Conservation (phyloP, 2,113 vertebrate genomes). For the Balaenoptera acutorostrata region DNA sequence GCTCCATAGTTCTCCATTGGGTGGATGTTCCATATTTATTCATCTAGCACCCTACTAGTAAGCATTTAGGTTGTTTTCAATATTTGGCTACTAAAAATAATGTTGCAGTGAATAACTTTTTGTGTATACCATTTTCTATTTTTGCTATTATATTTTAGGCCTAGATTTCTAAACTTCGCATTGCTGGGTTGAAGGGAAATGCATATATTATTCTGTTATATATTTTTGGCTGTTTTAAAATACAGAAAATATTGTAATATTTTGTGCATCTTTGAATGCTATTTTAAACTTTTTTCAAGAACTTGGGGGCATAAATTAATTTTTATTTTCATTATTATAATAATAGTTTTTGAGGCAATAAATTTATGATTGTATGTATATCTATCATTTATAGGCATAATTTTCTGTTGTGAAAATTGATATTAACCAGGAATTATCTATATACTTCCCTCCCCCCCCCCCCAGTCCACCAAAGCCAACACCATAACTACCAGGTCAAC, state of each 20-base stretch:
- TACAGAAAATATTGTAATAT: not conserved
- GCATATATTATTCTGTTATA: not conserved
- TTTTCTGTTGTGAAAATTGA: not conserved
- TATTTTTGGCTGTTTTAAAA: not conserved
- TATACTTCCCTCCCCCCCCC: not conserved
- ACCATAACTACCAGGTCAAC: not conserved
- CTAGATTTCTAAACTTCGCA: not conserved
- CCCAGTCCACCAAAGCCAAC: not conserved
- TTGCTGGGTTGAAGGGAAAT: not conserved
- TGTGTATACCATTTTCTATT: not conserved
- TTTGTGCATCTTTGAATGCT: not conserved
- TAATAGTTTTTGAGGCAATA: not conserved
- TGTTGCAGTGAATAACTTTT: not conserved
- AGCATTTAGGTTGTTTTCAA: not conserved
- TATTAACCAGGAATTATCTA: not conserved
- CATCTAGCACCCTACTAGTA: not conserved
- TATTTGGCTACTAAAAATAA: not conserved
- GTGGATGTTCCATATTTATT: not conserved
- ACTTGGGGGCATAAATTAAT: not conserved
- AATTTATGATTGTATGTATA: not conserved
- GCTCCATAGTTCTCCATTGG: not conserved
- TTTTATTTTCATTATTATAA: slow-evolving; percentile 1
- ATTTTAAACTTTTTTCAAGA: not conserved
- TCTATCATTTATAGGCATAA: not conserved
- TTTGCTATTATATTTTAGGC: not conserved